Base-by-base conservation (phyloP, 2,888 invertebrate species). In the Diarsia brunnea region DNA sequence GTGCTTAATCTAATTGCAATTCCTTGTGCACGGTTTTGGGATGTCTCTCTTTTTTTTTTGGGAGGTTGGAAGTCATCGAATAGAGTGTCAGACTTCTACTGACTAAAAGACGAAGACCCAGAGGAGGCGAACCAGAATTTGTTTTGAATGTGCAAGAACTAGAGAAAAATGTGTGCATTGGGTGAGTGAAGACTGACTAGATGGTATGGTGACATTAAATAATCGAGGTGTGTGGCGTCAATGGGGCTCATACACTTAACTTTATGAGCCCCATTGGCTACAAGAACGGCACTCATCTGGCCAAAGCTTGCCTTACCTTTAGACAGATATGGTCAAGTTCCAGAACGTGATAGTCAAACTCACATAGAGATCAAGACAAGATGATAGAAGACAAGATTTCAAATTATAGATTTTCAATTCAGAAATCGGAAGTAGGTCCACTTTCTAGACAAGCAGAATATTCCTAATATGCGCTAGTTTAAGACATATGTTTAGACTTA, bases 21-120 rank as follows among this genome's bases (percentile, higher is more conserved):
- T 75, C 45, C 24, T 55, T n/a, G 38, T 19, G 65, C 53, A 24
- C 45, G 21, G n/a, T 76, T 63, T 24, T 21, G 14, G 60, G 21
- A 11, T 45, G 0, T 53, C 24, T n/a, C n/a, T n/a, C n/a, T n/a
- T n/a, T n/a, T n/a, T n/a, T n/a, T n/a, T n/a, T n/a, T n/a, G n/a
- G n/a, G n/a, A n/a, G n/a, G n/a, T n/a, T n/a, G n/a, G n/a, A n/a
- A n/a, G n/a, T n/a, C n/a, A n/a, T n/a, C n/a, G n/a, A n/a, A n/a
- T n/a, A n/a, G n/a, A n/a, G n/a, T n/a, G n/a, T n/a, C n/a, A n/a
- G n/a, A n/a, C n/a, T n/a, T n/a, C n/a, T n/a, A n/a, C n/a, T n/a
- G n/a, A n/a, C n/a, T n/a, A n/a, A n/a, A n/a, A 2, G n/a, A 4
- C 4, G 3, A 24, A 38, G 43, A 12, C 14, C n/a, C 8, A 24